phyloP scores from a whole-genome alignment of 1,140 invertebrate genomes.

The Heterodera schachtii region DNA sequence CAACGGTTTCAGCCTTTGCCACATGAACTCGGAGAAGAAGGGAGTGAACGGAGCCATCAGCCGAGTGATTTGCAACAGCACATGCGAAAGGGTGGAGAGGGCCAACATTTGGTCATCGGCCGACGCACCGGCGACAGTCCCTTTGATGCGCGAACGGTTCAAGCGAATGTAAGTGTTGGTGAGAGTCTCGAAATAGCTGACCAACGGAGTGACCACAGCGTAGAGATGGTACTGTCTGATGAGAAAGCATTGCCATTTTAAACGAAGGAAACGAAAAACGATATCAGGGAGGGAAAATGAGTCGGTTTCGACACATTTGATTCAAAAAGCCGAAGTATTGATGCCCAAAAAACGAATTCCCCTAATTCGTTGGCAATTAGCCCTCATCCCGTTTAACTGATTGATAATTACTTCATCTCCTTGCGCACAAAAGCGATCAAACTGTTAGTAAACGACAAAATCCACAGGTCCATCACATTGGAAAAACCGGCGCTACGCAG shows the following conservation, averaged over 20 bases:
- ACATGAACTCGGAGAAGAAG: conserved; percentile 93
- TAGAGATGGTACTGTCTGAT: conserved; percentile 81
- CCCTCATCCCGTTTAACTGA: neutral
- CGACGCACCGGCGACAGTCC: conserved; percentile 72
- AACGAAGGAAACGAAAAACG: no score
- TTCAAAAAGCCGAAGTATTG: no score
- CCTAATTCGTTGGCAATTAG: no score
- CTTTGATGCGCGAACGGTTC: conserved; percentile 86
- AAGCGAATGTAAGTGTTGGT: conserved; percentile 98
- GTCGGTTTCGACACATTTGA: no score
- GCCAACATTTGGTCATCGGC: conserved; percentile 79
- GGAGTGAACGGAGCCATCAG: conserved; percentile 92
- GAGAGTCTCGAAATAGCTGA: conserved; percentile 94
- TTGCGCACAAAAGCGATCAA: conserved; percentile 82
- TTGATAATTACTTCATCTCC: conserved; percentile 77
- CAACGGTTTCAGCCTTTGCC: conserved; percentile 77
- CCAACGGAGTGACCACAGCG: conserved; percentile 87
- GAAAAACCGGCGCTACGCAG: conserved; percentile 31
- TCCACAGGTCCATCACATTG: conserved; percentile 97
- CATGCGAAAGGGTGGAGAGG: conserved; percentile 83
- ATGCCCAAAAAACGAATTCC: no score
- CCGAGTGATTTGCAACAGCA: conserved; percentile 83
- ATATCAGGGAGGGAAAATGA: neutral
- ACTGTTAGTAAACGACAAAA: conserved; percentile 91
- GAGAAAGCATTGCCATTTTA: no score